Base-by-base conservation (phyloP, 2,888 invertebrate genomes). In the Drosophila mimica region DNA sequence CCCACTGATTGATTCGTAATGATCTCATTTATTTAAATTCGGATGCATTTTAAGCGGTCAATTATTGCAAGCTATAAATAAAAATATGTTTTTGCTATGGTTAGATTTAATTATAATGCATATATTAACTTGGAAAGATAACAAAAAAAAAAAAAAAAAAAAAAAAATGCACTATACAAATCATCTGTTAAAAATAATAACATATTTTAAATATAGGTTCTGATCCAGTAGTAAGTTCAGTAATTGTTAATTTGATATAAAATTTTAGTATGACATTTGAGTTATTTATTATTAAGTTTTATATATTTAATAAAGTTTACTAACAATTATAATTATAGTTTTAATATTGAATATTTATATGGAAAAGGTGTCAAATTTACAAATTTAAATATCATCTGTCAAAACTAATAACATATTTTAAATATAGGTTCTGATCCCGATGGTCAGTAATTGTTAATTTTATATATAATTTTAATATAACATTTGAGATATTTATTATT, bases 131-230 rank as follows among this genome's bases (percentile, higher is more conserved):
- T 1, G 20, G 13, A 46, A 46, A 15, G 13, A 13, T 13, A 1
- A 0, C 6, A 3, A 3, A 3, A 20, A 3, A 13, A 20, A 1
- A 0, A 13, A 3, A 3, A 3, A 20, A 3, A 3, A n/a, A 43
- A 6, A 0, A 1, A 13, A 3, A 43, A 40, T n/a, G 9, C 0
- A 40, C 4, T n/a, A n/a, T n/a, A 11, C 2, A 11, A 25, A 25
- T 25, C 43, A 43, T 20, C 20, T 3, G 46, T 15, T 8, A 25
- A 15, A 7, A 15, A 8, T 7, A 4, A 7, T 17, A 38, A 4
- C 17, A 38, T 46, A 8, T 17, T 20, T 25, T 15, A 2, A 15
- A 46, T 4, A 20, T 4, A 7, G 4, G 0, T 7, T 20, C 2
- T 7, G 4, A 20, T 13, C 7, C 13, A 7, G 20, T 13, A 0